Evolutionary conservation across 2,797 vertebrate genomes (phyloP).

Genomic region (Sylvilagus floridanus): DNA sequence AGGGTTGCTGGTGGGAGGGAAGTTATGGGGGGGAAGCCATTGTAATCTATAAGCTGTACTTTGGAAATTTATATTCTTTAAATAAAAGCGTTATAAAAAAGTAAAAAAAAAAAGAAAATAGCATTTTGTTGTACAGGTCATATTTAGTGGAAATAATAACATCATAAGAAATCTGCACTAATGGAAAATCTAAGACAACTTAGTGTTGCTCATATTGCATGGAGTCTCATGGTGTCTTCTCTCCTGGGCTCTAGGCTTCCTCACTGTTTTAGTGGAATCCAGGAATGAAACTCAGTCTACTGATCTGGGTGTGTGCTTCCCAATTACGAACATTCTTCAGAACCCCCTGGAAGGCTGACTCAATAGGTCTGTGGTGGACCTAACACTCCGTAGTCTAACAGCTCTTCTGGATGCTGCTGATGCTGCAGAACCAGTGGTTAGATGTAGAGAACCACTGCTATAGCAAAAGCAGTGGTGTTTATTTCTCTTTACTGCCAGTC

Average conservation of each 20-base stretch:
- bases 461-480: not conserved
- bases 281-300: not conserved
- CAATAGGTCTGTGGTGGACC: not conserved
- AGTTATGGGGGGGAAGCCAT: no score
- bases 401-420: not conserved
- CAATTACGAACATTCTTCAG: not conserved
- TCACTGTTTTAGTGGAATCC: not conserved
- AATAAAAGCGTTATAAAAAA: no score
- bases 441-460: not conserved
- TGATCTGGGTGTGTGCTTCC: not conserved
- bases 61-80: no score
- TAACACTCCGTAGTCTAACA: not conserved
- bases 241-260: not conserved
- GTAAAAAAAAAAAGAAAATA: no score
- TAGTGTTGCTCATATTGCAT: not conserved
- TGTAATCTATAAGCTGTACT: no score
- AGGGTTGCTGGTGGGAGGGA: no score
- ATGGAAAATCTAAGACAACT: not conserved
- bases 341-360: not conserved
- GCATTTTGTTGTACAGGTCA: not conserved
- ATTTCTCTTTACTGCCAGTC: not conserved
- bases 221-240: not conserved
- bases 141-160: slow-evolving; percentile 29
- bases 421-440: not conserved
- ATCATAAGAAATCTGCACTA: not conserved